A percentile compares a stretch with the other conserved stretches of the same genome.
These are phyloP conservation scores for Yasuhikotakia modesta DNA, from an alignment of 2,797 vertebrate genomes.

Conservation along the genomic window DNA sequence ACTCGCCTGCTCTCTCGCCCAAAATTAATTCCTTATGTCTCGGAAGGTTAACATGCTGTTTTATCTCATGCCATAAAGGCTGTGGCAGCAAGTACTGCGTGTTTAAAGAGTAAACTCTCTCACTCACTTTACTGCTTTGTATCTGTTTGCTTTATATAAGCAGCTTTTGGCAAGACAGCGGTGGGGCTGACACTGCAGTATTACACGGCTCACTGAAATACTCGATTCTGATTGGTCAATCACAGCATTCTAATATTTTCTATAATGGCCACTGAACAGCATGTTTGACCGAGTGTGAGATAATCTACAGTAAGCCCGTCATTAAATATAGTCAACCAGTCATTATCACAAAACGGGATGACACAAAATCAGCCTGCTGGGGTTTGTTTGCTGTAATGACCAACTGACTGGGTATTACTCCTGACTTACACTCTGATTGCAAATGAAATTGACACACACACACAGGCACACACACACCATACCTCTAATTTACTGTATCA, in stretches of 20 bases:
- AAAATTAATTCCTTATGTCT: background rate
- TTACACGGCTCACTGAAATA: too few relatives aligned
- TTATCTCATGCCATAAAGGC: background rate
- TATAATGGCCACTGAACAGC: too few relatives aligned
- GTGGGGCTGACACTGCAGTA: background rate
- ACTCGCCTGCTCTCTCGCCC: background rate
- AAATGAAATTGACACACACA: background rate
- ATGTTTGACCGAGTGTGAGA: too few relatives aligned
- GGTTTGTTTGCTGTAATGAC: too few relatives aligned
- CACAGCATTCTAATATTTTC: too few relatives aligned
- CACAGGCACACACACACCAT: background rate
- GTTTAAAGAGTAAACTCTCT: background rate
- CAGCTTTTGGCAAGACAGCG: background rate
- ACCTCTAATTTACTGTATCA: background rate
- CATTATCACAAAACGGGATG: too few relatives aligned
- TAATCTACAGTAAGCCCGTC: too few relatives aligned
- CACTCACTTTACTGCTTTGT: background rate
- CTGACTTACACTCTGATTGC: conserved; percentile 2
- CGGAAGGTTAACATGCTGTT: conserved; percentile 17
- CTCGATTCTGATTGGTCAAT: background rate
- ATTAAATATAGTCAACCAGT: too few relatives aligned
- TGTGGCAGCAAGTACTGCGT: background rate
- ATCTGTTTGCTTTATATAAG: conserved; percentile 8
- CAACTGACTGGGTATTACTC: too few relatives aligned
- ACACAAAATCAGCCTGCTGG: too few relatives aligned